Conservation (phyloP, 2,797 vertebrate species). For the Scarus forsteni region DNA sequence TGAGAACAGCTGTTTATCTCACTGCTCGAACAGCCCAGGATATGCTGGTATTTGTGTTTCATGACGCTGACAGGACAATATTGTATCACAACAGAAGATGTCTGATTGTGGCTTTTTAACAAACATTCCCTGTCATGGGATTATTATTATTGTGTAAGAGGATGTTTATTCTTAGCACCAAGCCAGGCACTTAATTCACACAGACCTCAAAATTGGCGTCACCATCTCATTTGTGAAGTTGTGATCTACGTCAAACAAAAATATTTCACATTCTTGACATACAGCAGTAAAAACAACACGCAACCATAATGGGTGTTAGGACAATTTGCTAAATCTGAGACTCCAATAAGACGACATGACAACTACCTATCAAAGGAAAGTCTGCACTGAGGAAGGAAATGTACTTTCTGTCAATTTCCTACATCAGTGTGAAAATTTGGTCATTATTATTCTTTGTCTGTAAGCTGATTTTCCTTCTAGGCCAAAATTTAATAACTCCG, state of each 20-base stretch:
- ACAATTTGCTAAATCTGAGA: no score
- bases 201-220: background rate
- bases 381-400: no score
- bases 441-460: no score
- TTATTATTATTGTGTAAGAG: background rate
- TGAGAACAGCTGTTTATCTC: conserved; percentile 4
- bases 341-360: no score
- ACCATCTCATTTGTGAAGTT: background rate
- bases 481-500: no score
- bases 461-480: no score
- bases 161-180: background rate
- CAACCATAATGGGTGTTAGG: background rate
- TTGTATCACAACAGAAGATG: conserved; percentile 2
- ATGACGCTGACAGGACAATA: background rate
- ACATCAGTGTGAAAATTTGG: no score
- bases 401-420: no score
- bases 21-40: background rate
- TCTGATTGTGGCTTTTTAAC: background rate
- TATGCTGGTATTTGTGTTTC: conserved; percentile 3
- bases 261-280: background rate
- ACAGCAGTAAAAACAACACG: background rate
- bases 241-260: background rate
- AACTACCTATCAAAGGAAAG: no score
- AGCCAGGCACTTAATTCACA: background rate
- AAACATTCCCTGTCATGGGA: background rate